Evolutionary conservation across 2,113 vertebrate genomes (phyloP).

Genomic region (Myxocyprinus asiaticus): DNA sequence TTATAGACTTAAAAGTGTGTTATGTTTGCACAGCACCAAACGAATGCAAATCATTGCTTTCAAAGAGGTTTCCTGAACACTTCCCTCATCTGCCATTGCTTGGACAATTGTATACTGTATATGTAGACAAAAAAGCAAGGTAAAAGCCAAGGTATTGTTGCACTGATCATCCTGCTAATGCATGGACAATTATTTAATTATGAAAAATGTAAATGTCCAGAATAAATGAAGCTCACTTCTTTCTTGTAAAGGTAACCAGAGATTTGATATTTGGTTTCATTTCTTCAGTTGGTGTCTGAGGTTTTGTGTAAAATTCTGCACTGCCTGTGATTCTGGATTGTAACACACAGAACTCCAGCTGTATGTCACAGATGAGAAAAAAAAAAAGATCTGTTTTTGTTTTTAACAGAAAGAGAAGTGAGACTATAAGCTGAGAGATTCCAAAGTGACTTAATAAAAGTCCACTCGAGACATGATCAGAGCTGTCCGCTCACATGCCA

Average conservation of each 20-base stretch:
- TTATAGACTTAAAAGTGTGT: no score
- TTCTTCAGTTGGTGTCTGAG: conserved; percentile 23
- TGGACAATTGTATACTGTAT: no score
- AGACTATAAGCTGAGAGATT: conserved; percentile 9
- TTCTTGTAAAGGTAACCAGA: neutral
- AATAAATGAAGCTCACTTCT: neutral
- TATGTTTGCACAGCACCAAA: no score
- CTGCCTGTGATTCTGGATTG: no score
- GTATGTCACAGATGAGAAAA: neutral
- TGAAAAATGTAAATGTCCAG: neutral
- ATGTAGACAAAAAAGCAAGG: no score
- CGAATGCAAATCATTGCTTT: no score
- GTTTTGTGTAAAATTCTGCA: conserved; percentile 2
- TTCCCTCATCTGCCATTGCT: no score
- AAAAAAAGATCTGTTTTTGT: conserved; percentile 61
- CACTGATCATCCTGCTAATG: no score
- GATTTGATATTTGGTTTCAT: conserved; percentile 35
- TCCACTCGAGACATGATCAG: neutral
- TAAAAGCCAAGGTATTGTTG: no score
- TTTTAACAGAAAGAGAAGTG: conserved; percentile 65
- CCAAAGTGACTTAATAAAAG: conserved; percentile 1
- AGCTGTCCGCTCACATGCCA: neutral
- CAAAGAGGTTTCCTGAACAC: no score
- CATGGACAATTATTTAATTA: neutral
- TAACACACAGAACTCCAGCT: neutral